A percentile compares a stretch with the other conserved stretches of the same genome.
Conservation (phyloP, 64 coral and sea anemone genomes). For the Anthopleura sola region DNA sequence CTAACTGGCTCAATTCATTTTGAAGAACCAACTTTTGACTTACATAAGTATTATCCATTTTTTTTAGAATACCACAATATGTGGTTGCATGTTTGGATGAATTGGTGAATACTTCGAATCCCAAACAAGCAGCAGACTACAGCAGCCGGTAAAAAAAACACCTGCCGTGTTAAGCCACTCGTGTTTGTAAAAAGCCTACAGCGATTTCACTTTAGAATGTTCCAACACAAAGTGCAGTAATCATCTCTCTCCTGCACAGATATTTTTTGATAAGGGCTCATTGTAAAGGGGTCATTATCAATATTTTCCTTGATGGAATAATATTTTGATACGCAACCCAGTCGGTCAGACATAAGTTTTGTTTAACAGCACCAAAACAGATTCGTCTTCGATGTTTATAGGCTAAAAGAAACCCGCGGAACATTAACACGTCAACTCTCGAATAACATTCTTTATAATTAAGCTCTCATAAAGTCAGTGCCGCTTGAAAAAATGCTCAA, state of each 20-base stretch:
- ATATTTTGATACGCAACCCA: background rate
- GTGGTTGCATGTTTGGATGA: too few species aligned
- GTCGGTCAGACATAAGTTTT: background rate
- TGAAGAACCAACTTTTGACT: too few species aligned
- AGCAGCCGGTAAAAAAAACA: background rate
- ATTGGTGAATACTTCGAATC: background rate
- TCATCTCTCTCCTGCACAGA: background rate
- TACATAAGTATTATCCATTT: too few species aligned
- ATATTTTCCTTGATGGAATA: background rate
- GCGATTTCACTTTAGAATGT: background rate
- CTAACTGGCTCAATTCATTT: too few species aligned
- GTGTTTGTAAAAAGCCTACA: background rate
- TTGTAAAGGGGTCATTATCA: background rate
- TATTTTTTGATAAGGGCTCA: background rate
- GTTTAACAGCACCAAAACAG: background rate
- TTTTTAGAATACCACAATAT: too few species aligned
- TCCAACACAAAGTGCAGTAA: background rate
- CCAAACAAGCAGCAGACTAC: background rate
- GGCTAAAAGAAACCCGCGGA: background rate
- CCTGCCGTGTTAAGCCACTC: background rate
- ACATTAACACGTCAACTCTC: background rate
- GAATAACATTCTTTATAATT: background rate
- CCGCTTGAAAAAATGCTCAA: background rate
- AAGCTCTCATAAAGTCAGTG: background rate
- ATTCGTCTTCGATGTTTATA: background rate